Percentiles rank a stretch among this genome's conserved stretches.
These are phyloP conservation scores for Phortica variegata DNA, from an alignment of 1,140 invertebrate genomes.

Conservation along the genomic window DNA sequence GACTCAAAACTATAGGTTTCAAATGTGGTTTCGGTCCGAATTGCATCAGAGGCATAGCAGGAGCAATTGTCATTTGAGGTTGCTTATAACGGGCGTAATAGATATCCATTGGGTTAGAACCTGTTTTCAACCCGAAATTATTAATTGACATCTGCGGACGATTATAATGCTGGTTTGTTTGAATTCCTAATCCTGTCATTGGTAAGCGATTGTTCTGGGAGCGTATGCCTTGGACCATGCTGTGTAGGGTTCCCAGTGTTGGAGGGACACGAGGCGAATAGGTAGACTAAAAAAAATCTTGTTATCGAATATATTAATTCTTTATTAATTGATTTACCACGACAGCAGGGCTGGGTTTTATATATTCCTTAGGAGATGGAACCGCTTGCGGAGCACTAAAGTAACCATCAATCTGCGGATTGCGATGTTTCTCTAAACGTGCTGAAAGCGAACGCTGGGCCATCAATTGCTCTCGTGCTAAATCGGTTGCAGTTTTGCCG, in stretches of 20 bases:
- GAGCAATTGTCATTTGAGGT: background rate
- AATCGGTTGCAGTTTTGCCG: constrained; percentile 31
- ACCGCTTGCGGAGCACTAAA: constrained; percentile 7
- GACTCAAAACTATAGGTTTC: constrained; percentile 9
- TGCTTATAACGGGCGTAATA: constrained; percentile 34
- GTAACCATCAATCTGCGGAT: constrained; percentile 20
- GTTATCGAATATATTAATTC: no score
- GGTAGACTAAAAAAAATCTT: no score
- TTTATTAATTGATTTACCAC: no score
- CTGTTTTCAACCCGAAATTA: constrained; percentile 28
- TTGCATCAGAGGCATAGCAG: constrained; percentile 10
- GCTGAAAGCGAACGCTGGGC: constrained; percentile 34
- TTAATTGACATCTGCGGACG: constrained; percentile 18
- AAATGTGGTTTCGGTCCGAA: constrained; percentile 5
- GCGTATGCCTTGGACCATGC: no score
- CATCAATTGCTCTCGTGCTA: constrained; percentile 38
- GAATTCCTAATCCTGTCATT: no score
- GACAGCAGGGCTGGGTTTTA: constrained; percentile 12
- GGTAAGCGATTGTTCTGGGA: no score
- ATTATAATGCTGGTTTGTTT: background rate
- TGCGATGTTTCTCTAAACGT: constrained; percentile 39
- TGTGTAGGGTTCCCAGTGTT: no score
- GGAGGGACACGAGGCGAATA: no score
- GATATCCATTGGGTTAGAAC: constrained; percentile 26
- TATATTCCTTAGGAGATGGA: constrained; percentile 12